Base-by-base conservation (phyloP, 1,140 invertebrate genomes). In the Glossosoma conforme region DNA sequence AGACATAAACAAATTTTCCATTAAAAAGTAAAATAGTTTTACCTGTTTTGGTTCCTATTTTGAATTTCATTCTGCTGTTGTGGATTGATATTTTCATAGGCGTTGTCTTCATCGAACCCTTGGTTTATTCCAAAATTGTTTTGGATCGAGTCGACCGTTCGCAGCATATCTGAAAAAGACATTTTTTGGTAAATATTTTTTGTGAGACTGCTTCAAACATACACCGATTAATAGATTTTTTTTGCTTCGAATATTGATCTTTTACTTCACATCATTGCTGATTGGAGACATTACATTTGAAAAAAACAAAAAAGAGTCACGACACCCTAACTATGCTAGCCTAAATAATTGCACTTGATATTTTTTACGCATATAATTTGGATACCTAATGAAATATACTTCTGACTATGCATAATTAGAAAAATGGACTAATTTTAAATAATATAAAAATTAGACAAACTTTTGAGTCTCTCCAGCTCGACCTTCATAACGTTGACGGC, bases 101-200 rank as follows among this genome's bases (percentile, higher is more conserved):
- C 14, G 50, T 49, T 37, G 14, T 57, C 50, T 25, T 56, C 46
- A 21, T 57, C 55, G 41, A 48, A 52, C 9, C 41, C 28, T 8
- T 51, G 24, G 42, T 54, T 58, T 2, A 58, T 36, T 38, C 51
- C 47, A 47, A 54, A 54, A 38, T 50, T 51, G 21, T 47, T 58
- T 32, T 58, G 56, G 4, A 58, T 58, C 2, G 56, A 58, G 54
- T 75, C 72, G 1, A 73, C 69, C 1, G 70, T 72, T 15, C 72
- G 62, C 65, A 74, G 69, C 35, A 74, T 63, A 65, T 68, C 72
- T 74, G 55, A 28, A 65, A 65, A 40, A 41, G 37, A 44, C 50
- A 24, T 36, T 52, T n/a, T n/a, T n/a, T n/a, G n/a, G n/a, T n/a
- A n/a, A n/a, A n/a, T n/a, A n/a, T n/a, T n/a, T n/a, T n/a, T n/a